phyloP scores from a whole-genome alignment of 2,888 invertebrate genomes.

The Ectemnius lituratus region DNA sequence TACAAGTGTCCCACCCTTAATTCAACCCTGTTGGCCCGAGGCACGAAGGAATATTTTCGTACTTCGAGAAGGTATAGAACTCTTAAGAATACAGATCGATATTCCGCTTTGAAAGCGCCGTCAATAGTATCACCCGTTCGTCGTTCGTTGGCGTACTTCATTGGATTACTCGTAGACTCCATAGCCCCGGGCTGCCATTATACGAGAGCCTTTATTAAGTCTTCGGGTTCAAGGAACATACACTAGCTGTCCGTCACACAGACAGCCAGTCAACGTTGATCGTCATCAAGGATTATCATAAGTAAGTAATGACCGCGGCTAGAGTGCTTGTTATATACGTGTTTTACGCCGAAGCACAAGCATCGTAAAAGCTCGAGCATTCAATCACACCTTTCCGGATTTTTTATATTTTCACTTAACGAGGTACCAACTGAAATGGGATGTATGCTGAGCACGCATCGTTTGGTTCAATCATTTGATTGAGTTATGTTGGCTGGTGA shows the following conservation, averaged over 20 bases:
- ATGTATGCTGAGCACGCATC: no score
- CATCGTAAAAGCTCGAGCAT: no score
- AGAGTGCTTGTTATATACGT: background rate
- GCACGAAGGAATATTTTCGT: no score
- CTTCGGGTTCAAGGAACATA: conserved; percentile 47
- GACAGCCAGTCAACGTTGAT: conserved; percentile 17
- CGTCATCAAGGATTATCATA: conserved; percentile 11
- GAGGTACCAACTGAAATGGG: no score
- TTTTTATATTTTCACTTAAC: no score
- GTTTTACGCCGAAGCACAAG: no score
- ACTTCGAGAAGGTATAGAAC: no score
- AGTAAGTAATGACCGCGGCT: background rate
- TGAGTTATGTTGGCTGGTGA: background rate
- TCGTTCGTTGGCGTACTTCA: background rate
- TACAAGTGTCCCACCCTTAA: no score
- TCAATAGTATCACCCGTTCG: background rate
- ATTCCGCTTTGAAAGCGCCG: background rate
- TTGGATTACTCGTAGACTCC: background rate
- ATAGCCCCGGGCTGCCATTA: conserved; percentile 31
- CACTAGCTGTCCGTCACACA: conserved; percentile 28
- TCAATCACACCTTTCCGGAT: no score
- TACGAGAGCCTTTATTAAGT: conserved; percentile 58
- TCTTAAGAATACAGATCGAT: no score
- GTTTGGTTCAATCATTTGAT: no score
- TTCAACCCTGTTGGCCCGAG: no score